phyloP scores from a whole-genome alignment of 2,797 vertebrate species.

The Pipistrellus pipistrellus region DNA sequence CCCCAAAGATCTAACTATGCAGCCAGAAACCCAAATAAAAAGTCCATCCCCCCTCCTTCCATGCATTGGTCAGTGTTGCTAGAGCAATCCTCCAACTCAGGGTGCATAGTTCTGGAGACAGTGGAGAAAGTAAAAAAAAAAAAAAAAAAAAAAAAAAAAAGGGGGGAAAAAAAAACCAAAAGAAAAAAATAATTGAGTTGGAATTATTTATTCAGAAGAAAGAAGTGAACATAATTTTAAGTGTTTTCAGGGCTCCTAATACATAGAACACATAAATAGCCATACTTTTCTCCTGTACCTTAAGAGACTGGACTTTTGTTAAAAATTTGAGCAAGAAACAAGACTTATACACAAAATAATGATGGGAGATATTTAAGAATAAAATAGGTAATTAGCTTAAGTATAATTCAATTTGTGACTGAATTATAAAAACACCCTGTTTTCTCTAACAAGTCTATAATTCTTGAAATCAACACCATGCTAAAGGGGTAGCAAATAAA shows the following conservation, averaged over 20 bases:
- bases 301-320: background rate
- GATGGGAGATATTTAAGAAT: background rate
- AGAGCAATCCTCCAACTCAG: background rate
- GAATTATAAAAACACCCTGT: background rate
- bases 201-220: background rate
- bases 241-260: background rate
- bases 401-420: background rate
- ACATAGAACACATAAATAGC: background rate
- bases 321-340: background rate
- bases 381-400: background rate
- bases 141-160: conserved; percentile 19
- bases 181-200: conserved; percentile 14
- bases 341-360: background rate
- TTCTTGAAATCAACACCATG: background rate
- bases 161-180: background rate
- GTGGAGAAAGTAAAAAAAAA: background rate
- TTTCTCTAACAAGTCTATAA: conserved; percentile 9
- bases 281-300: background rate
- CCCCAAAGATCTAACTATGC: background rate
- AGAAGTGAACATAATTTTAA: background rate
- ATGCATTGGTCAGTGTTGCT: background rate
- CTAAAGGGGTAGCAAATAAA: background rate
- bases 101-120: background rate
- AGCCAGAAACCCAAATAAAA: background rate
- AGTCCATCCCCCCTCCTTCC: background rate